Base-by-base conservation (phyloP, 2,113 vertebrate species). In the Miniopterus natalensis region DNA sequence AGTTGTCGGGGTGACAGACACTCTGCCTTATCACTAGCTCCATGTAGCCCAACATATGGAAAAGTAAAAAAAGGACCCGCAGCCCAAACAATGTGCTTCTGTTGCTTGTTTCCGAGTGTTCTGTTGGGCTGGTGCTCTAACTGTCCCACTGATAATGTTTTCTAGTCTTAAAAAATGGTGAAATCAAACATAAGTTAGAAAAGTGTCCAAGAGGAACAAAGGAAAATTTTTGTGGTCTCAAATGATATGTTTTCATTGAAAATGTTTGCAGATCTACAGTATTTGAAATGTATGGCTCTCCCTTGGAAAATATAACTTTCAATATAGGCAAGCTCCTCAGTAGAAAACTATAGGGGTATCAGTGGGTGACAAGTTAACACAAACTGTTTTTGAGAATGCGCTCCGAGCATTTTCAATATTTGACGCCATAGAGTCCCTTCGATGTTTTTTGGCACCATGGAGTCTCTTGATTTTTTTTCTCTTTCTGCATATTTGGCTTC, bases 281-380 rank as follows among this genome's bases (percentile, higher is more conserved):
- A 98, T 97, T 98, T 96, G 95, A 97, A 98, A 98, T 98, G 65
- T 84, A 51, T 53, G 70, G 45, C 79, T 96, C 97, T 95, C 97
- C 94, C 93, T 95, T 88, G 95, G 97, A 97, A 97, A 98, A 83
- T 84, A 85, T 97, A 97, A 93, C 97, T 98, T 98, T 97, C 96
- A 80, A 93, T 96, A 85, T 83, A 97, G 91, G 95, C 90, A 90
- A 90, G 85, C 97, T 98, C 95, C 92, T 98, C 95, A 96, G 97
- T 94, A 97, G 95, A 96, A 79, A 95, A 85, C 75, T 93, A 9
- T 12, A 78, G 31, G 51, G 29, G 27, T 49, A 61, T 81, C 95
- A 83, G 77, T 83, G 59, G 92, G 94, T 97, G 97, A 96, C 88
- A 95, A 95, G 97, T 79, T 79, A 85, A 85, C 49, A 40, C 45